Evolutionary conservation across 2,797 vertebrate species (phyloP).

Genomic region (Falco columbarius): DNA sequence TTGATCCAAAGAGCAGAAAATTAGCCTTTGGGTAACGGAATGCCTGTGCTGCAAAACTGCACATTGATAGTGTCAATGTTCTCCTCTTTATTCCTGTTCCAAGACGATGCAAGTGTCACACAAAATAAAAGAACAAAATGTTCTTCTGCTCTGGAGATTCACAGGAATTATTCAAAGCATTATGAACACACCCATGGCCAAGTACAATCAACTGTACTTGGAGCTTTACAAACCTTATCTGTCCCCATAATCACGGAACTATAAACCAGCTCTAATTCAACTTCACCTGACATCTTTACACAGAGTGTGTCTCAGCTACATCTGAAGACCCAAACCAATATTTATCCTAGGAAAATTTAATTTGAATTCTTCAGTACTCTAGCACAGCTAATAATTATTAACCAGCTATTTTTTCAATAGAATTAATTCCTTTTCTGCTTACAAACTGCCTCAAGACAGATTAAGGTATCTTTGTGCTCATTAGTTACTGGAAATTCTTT

Average conservation of each 20-base stretch:
- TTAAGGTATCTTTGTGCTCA: not conserved
- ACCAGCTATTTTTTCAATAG: not conserved
- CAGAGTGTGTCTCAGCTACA: not conserved
- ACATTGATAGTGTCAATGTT: not conserved
- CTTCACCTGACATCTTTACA: not conserved
- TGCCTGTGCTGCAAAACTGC: not conserved
- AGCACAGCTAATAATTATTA: not conserved
- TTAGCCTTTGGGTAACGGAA: not conserved
- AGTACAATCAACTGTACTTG: not conserved
- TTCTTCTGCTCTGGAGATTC: not conserved
- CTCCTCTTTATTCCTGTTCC: not conserved
- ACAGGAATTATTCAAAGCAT: not conserved
- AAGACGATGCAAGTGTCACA: not conserved
- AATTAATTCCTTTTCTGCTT: not conserved
- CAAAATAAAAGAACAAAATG: not conserved
- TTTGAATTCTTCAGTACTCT: not conserved
- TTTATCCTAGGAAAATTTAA: not conserved
- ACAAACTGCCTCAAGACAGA: not conserved
- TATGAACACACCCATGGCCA: not conserved
- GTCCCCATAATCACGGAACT: not conserved
- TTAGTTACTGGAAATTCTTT: not conserved
- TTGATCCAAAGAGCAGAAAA: not conserved
- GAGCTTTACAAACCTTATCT: not conserved
- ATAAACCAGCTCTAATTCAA: not conserved
- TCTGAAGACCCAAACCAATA: not conserved